Percentiles rank a stretch among this genome's conserved stretches.
Evolutionary conservation across 2,888 invertebrate genomes (phyloP).

Genomic region (Philereme vetulata): DNA sequence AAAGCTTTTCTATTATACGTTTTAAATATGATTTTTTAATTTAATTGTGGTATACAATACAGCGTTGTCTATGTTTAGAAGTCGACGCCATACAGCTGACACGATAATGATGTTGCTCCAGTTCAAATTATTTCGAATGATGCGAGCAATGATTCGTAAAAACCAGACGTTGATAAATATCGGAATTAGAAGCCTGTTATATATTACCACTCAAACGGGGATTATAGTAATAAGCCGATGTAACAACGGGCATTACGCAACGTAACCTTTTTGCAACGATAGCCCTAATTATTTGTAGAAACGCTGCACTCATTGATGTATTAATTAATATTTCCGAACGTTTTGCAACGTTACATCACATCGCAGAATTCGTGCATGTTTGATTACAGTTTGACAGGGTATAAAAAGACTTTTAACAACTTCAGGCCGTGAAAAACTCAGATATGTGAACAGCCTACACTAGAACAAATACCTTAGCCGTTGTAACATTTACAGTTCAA

Average conservation of each 20-base stretch:
- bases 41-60: too few species aligned
- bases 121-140: too few species aligned
- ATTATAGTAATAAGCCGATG: constrained; percentile 28
- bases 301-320: constrained; percentile 29
- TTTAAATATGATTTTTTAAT: too few species aligned
- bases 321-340: constrained; percentile 35
- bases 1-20: too few species aligned
- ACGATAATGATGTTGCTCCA: too few species aligned
- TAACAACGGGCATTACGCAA: constrained; percentile 32
- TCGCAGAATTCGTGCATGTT: constrained; percentile 25
- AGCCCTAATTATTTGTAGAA: constrained; percentile 37
- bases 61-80: too few species aligned
- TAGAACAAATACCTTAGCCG: too few species aligned
- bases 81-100: too few species aligned
- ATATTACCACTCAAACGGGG: constrained; percentile 5
- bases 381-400: constrained; percentile 29
- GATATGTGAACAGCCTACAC: constrained; percentile 2
- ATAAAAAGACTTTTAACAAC: constrained; percentile 16
- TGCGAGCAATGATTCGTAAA: constrained; percentile 10
- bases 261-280: constrained; percentile 33
- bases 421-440: not conserved
- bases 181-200: too few species aligned
- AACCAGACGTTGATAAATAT: not conserved
- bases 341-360: constrained; percentile 31
- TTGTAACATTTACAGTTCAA: too few species aligned